Evolutionary conservation across 2,797 vertebrate species (phyloP), one percentile per base, ranked within the genome.

Genomic region (Microchirus variegatus): DNA sequence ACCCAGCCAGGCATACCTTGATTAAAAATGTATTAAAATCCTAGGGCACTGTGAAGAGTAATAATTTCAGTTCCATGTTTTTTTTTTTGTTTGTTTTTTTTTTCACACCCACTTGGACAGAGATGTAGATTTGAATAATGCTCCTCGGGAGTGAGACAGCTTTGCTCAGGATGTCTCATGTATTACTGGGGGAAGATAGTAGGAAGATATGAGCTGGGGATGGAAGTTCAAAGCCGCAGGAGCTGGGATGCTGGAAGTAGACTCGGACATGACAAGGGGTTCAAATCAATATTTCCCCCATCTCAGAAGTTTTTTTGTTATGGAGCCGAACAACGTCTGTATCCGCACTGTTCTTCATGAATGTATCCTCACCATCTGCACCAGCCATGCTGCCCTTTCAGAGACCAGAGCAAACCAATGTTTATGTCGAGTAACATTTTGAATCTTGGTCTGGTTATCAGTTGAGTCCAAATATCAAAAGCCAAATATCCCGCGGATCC

Each of bases 311-410:
- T 85, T 87, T 85, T 78, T 78, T 82, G 70, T 87, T 81, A 80
- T 36, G 74, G 84, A 91, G 89, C 85, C 82, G 81, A 90, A 88
- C 79, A 78, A 92, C 73, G 88, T 88, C 91, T 91, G 88, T 90
- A 90, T 90, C 84, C 80, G 77, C 89, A 90, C 85, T 87, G 84
- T 89, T 90, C 74, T 89, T 92, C 90, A 90, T 94, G 92, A 94
- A 94, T 93, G 94, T 94, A 93, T 91, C 87, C 87, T 80, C 77
- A 88, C 85, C 91, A 89, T 92, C 90, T 91, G 87, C 89, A 92
- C 89, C 91, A 87, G 92, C 87, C 90, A 65, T 60, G 90, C 88
- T 87, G 84, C 82, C 90, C 86, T 84, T 83, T 84, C 87, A 91
- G 86, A 83, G 87, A 90, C 77, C 81, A 80, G 84, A 91, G 89